Evolutionary conservation across 2,797 vertebrate species (phyloP).

Genomic region (Microcaecilia unicolor): DNA sequence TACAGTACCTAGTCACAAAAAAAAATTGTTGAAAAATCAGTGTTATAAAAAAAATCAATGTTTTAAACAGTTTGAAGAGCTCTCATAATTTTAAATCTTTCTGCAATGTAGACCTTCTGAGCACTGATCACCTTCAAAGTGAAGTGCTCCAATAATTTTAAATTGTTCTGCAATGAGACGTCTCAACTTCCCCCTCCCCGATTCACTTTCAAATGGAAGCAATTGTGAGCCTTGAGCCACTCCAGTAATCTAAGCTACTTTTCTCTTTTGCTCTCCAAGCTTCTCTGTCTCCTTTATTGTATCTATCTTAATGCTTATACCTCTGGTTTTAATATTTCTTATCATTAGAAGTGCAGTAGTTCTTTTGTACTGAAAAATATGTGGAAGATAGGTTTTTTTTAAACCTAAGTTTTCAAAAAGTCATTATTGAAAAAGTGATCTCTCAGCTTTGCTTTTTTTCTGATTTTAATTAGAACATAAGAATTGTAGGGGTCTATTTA

Average conservation of each 20-base stretch:
- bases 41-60: constrained; percentile 59
- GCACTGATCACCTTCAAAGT: constrained; percentile 41
- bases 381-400: neutral
- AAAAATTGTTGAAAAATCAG: constrained; percentile 48
- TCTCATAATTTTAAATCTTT: constrained; percentile 48
- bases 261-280: neutral
- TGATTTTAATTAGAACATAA: no score
- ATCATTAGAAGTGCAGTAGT: neutral
- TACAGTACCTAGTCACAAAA: constrained; percentile 41
- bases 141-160: constrained; percentile 40
- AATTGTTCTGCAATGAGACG: constrained; percentile 27
- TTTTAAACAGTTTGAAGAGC: constrained; percentile 55
- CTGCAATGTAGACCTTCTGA: constrained; percentile 18
- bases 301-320: no score
- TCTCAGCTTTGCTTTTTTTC: neutral
- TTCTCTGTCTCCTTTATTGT: neutral
- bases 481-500: no score
- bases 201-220: constrained; percentile 32
- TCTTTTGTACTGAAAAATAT: neutral
- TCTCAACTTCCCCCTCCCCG: constrained; percentile 9
- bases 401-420: neutral
- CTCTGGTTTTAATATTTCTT: neutral
- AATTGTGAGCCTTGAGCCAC: constrained; percentile 26
- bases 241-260: constrained; percentile 20
- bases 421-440: neutral